Conservation (phyloP, 2,888 invertebrate species). For the Alentia gelatinosa region DNA sequence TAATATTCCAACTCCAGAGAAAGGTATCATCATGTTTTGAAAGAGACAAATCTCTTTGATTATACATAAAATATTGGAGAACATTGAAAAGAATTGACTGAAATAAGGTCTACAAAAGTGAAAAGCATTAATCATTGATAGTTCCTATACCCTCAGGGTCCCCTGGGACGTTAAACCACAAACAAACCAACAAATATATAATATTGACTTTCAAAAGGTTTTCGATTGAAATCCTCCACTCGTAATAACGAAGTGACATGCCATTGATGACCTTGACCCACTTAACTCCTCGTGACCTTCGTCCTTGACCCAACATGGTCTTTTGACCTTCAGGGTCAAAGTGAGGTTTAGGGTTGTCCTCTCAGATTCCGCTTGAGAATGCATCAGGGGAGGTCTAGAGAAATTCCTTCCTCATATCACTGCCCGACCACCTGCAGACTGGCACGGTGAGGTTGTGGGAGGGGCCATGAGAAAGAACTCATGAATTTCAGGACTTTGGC, state of each 20-base stretch:
- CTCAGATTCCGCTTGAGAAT: not conserved
- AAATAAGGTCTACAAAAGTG: too few species aligned
- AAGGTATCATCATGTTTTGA: too few species aligned
- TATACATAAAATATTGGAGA: too few species aligned
- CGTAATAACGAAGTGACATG: not conserved
- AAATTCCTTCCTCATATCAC: not conserved
- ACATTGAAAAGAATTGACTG: too few species aligned
- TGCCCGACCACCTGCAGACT: not conserved
- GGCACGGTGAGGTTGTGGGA: not conserved
- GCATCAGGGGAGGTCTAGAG: not conserved
- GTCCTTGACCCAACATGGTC: not conserved
- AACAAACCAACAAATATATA: too few species aligned
- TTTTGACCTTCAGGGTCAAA: not conserved
- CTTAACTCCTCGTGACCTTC: not conserved
- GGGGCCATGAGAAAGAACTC: not conserved
- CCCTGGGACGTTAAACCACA: too few species aligned
- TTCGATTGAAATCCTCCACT: too few species aligned
- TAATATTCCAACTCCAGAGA: too few species aligned
- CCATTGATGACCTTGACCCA: slow-evolving; percentile 9
- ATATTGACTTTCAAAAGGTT: too few species aligned
- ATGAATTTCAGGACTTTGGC: not conserved
- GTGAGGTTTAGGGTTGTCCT: not conserved
- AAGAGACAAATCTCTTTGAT: too few species aligned
- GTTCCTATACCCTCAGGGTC: too few species aligned
- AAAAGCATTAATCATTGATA: too few species aligned